Conservation (phyloP, 2,797 vertebrate genomes). For the Pristis pectinata region DNA sequence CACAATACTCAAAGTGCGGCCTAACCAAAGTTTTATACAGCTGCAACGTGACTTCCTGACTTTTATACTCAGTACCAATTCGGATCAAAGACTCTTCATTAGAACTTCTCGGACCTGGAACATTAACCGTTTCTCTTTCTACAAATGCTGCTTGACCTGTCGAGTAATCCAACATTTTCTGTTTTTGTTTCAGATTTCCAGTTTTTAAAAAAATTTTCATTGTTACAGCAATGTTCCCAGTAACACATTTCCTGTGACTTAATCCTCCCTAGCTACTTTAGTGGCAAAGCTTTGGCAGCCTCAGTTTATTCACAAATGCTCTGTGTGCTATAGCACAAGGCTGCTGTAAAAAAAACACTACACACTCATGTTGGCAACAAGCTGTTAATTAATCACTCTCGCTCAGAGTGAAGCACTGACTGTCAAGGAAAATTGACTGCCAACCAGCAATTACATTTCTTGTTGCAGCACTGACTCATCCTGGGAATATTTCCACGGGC, state of each 20-base stretch:
- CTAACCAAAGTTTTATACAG: too few species aligned
- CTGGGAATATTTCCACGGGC: neutral
- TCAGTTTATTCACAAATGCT: neutral
- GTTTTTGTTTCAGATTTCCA: too few species aligned
- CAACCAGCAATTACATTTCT: neutral
- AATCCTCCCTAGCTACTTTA: neutral
- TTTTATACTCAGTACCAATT: too few species aligned
- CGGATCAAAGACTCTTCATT: too few species aligned
- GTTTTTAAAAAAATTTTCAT: too few species aligned
- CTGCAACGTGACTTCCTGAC: too few species aligned
- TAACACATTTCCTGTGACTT: neutral
- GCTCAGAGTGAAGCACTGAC: neutral
- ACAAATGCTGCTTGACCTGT: too few species aligned
- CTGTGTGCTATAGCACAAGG: neutral
- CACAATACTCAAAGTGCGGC: too few species aligned
- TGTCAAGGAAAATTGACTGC: neutral
- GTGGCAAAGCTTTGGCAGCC: neutral
- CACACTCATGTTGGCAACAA: neutral
- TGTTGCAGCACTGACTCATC: neutral
- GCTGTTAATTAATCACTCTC: neutral
- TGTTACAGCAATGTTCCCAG: neutral
- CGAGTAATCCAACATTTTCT: too few species aligned
- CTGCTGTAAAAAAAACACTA: neutral
- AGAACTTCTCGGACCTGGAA: too few species aligned
- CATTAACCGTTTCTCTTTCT: too few species aligned